phyloP scores from a whole-genome alignment of 1,140 invertebrate genomes.

The Muscidifurax raptorellus region DNA sequence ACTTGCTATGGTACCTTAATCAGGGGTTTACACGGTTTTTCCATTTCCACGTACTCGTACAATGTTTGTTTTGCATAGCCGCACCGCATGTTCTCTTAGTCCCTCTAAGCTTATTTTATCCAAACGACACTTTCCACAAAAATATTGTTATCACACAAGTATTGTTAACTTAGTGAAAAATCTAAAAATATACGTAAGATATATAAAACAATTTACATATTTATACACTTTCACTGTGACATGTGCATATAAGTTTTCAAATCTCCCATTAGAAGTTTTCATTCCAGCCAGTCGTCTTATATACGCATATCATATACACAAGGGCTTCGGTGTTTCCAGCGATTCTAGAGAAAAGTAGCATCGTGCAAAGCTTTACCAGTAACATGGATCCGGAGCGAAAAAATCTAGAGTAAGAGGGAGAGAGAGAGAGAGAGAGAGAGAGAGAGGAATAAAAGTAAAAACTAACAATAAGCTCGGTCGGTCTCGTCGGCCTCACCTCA shows the following conservation, averaged over 20 bases:
- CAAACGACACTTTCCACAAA: neutral
- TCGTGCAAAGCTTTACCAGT: neutral
- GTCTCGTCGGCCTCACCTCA: neutral
- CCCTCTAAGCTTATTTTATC: neutral
- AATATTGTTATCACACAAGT: neutral
- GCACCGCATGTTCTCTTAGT: neutral
- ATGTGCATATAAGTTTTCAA: no score
- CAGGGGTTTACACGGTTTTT: slow-evolving; percentile 6
- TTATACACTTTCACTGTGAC: no score
- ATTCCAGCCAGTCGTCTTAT: no score
- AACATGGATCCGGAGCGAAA: neutral
- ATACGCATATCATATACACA: neutral
- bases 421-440: neutral
- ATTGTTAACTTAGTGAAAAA: no score
- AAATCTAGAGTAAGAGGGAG: no score
- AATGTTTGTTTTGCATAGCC: neutral
- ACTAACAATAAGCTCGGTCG: neutral
- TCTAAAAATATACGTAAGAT: no score
- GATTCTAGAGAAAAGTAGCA: neutral
- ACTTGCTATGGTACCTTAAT: neutral
- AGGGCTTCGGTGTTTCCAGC: neutral
- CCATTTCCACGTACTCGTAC: neutral
- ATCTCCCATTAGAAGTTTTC: no score
- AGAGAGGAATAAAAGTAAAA: neutral
- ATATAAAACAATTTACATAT: no score